phyloP scores from a whole-genome alignment of 2,888 invertebrate genomes.

The Smittia aterrima region DNA sequence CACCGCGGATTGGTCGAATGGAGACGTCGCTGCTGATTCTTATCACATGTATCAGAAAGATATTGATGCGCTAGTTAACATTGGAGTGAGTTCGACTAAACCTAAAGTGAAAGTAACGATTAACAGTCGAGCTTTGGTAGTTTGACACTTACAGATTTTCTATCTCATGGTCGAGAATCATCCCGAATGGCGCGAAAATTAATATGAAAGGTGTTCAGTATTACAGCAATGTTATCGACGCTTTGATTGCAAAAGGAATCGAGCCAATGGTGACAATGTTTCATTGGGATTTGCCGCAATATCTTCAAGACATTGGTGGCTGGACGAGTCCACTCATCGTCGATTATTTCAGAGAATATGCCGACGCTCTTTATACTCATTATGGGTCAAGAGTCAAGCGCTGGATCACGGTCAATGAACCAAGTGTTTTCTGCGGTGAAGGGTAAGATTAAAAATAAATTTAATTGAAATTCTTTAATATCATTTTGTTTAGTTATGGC shows the following conservation, averaged over 20 bases:
- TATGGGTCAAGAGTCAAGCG: slow-evolving; percentile 56
- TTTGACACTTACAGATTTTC: slow-evolving; percentile 56
- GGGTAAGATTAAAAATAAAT: too few species aligned
- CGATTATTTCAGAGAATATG: slow-evolving; percentile 59
- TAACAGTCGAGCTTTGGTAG: background rate
- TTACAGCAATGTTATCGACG: slow-evolving; percentile 64
- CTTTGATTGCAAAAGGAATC: slow-evolving; percentile 59
- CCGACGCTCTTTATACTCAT: slow-evolving; percentile 55
- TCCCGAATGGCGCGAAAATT: slow-evolving; percentile 59
- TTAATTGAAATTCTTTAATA: too few species aligned
- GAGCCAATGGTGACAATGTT: slow-evolving; percentile 62
- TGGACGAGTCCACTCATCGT: slow-evolving; percentile 59
- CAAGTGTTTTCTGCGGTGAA: slow-evolving; percentile 51
- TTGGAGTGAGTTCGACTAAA: slow-evolving; percentile 51
- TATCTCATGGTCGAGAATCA: slow-evolving; percentile 63
- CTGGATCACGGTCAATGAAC: slow-evolving; percentile 61
- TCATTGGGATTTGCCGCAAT: slow-evolving; percentile 63
- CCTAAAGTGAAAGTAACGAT: too few species aligned
- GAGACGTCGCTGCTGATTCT: slow-evolving; percentile 61
- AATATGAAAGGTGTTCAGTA: slow-evolving; percentile 64
- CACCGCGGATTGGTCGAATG: slow-evolving; percentile 56
- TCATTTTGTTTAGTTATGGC: slow-evolving; percentile 52
- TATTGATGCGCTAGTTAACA: slow-evolving; percentile 56
- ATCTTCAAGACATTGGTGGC: slow-evolving; percentile 59
- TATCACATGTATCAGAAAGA: slow-evolving; percentile 62